These are phyloP conservation scores for Malurus melanocephalus DNA, from an alignment of 2,113 vertebrate species.

Conservation along the genomic window DNA sequence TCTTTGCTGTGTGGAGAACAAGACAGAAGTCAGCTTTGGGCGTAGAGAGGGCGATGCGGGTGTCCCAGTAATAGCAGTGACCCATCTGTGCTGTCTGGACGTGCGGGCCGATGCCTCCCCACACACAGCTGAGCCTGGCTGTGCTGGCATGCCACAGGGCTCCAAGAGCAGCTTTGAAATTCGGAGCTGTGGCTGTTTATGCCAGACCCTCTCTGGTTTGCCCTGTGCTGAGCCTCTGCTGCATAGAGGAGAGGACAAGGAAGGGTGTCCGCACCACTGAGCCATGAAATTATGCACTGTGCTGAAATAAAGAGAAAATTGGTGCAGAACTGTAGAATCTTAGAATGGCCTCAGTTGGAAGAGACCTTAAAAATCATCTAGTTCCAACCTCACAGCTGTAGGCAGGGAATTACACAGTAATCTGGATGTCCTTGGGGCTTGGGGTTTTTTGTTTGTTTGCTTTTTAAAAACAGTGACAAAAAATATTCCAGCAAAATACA, in stretches of 20 bases:
- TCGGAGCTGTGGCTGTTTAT: background rate
- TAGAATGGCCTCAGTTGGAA: background rate
- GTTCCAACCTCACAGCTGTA: background rate
- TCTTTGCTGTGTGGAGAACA: background rate
- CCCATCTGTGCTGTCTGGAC: background rate
- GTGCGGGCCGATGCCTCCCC: background rate
- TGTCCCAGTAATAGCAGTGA: background rate
- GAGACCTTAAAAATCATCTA: background rate
- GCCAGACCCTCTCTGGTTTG: background rate
- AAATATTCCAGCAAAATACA: background rate
- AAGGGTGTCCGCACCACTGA: background rate
- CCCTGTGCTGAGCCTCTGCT: background rate
- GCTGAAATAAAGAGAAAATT: background rate
- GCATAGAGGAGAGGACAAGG: accelerated
- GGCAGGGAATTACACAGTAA: background rate
- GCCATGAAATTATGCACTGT: accelerated
- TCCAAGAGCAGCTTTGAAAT: background rate
- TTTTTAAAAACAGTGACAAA: background rate
- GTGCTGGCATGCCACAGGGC: background rate
- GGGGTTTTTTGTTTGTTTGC: background rate
- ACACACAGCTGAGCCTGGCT: background rate
- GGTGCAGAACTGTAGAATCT: background rate
- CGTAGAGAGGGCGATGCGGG: accelerated
- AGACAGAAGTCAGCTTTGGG: background rate
- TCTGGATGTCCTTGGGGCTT: background rate